These are phyloP conservation scores for Anthoscopus minutus DNA, from an alignment of 2,113 vertebrate genomes.

Conservation along the genomic window DNA sequence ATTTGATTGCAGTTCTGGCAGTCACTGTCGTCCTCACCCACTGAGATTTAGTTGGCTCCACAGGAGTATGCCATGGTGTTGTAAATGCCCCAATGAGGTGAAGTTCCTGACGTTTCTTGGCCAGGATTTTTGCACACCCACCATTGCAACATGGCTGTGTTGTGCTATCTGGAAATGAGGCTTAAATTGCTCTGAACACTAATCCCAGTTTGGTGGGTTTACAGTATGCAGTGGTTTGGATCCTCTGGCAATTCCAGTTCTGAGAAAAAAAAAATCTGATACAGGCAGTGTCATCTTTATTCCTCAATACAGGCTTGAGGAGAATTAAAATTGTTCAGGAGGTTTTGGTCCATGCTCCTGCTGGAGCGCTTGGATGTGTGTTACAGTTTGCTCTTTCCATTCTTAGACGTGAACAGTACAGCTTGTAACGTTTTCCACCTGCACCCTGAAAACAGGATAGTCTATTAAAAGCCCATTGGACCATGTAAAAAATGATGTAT, in stretches of 20 bases:
- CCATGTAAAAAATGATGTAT: background rate
- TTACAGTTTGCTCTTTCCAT: constrained; percentile 32
- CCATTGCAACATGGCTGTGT: background rate
- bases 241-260: background rate
- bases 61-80: background rate
- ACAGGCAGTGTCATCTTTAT: background rate
- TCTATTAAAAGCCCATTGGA: constrained; percentile 19
- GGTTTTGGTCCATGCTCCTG: background rate
- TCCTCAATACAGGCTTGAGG: background rate
- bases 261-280: background rate
- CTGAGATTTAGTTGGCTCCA: background rate
- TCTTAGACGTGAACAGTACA: constrained; percentile 23
- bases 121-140: background rate
- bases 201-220: background rate
- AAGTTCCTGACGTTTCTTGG: background rate
- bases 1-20: background rate
- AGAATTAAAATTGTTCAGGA: background rate
- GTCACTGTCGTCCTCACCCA: background rate
- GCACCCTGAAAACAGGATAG: background rate
- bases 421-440: background rate
- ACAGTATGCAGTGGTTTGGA: background rate
- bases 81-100: background rate
- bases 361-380: background rate
- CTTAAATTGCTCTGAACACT: background rate
- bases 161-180: background rate